phyloP scores from a whole-genome alignment of 2,888 invertebrate species.

The Laothoe populi region DNA sequence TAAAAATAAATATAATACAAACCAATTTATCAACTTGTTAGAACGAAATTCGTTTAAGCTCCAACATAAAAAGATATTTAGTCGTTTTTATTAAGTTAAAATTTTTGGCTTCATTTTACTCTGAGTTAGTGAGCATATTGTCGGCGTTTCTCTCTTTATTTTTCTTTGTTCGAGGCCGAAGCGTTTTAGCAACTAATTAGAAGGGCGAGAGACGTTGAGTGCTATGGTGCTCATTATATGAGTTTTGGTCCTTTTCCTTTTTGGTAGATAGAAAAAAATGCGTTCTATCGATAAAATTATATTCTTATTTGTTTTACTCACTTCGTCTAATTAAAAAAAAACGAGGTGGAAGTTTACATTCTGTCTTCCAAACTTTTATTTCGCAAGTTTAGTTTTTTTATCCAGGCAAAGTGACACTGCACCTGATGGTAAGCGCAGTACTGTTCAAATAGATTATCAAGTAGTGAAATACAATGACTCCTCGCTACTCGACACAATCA shows the following conservation, averaged over 20 bases:
- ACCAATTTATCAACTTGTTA: constrained; percentile 24
- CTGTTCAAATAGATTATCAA: too few relatives aligned
- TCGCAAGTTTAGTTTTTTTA: too few relatives aligned
- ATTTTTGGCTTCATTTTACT: constrained; percentile 18
- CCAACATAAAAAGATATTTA: constrained; percentile 21
- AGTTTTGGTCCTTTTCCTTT: constrained; percentile 21
- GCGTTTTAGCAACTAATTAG: constrained; percentile 24
- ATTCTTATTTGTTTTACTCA: background rate
- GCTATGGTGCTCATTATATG: constrained; percentile 22
- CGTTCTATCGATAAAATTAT: constrained; percentile 10
- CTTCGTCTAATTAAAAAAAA: background rate
- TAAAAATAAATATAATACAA: constrained; percentile 15
- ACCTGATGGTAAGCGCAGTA: too few relatives aligned
- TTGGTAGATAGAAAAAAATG: constrained; percentile 1
- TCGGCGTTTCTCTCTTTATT: constrained; percentile 9
- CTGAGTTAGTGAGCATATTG: constrained; percentile 19
- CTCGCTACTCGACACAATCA: too few relatives aligned
- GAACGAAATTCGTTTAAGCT: constrained; percentile 16
- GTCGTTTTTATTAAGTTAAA: constrained; percentile 19
- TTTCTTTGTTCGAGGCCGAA: constrained; percentile 11
- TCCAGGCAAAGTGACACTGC: too few relatives aligned
- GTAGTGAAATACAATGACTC: too few relatives aligned
- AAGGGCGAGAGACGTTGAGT: constrained; percentile 9
- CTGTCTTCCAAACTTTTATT: background rate
- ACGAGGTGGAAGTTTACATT: background rate